A percentile compares a stretch with the other conserved stretches of the same genome.
Evolutionary conservation across 2,797 vertebrate genomes (phyloP).

Genomic region (Takifugu rubripes): DNA sequence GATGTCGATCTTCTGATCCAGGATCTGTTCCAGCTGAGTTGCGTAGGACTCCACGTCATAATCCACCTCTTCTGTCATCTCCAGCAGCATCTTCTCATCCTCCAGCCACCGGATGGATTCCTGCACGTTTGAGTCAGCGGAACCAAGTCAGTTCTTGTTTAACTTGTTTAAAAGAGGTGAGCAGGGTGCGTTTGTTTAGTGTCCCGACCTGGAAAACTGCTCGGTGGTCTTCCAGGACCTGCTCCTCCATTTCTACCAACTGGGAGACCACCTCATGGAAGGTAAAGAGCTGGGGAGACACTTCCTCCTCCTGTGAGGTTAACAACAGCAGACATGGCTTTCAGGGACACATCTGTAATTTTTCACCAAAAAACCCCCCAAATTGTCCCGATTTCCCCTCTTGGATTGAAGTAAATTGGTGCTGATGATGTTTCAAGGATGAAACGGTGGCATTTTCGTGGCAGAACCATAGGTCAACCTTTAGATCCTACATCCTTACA

Average conservation of each 20-base stretch:
- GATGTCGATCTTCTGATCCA: constrained; percentile 95
- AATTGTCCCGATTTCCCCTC: too few species aligned
- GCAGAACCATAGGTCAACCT: neutral
- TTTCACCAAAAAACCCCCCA: neutral
- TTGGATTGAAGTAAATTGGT: too few species aligned
- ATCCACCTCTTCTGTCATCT: constrained; percentile 98
- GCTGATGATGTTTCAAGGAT: too few species aligned
- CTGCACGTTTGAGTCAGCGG: constrained; percentile 55
- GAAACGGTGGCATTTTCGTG: too few species aligned
- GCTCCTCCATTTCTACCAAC: constrained; percentile 98
- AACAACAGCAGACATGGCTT: too few species aligned
- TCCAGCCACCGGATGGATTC: constrained; percentile 96
- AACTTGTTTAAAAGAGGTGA: neutral
- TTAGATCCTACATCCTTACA: constrained; percentile 73
- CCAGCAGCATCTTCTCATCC: constrained; percentile 91
- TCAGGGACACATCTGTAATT: too few species aligned
- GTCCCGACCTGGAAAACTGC: constrained; percentile 90
- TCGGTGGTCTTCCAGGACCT: constrained; percentile 94
- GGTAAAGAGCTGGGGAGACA: constrained; percentile 94
- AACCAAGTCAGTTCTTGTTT: too few species aligned
- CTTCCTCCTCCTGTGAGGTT: constrained; percentile 87
- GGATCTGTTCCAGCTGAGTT: constrained; percentile 93
- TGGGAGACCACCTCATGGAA: constrained; percentile 98
- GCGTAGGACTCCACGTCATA: constrained; percentile 95
- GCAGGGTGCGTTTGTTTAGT: neutral